Evolutionary conservation across 2,113 vertebrate species (phyloP), one percentile per base, ranked within the genome.

Genomic region (Chrysemys picta): DNA sequence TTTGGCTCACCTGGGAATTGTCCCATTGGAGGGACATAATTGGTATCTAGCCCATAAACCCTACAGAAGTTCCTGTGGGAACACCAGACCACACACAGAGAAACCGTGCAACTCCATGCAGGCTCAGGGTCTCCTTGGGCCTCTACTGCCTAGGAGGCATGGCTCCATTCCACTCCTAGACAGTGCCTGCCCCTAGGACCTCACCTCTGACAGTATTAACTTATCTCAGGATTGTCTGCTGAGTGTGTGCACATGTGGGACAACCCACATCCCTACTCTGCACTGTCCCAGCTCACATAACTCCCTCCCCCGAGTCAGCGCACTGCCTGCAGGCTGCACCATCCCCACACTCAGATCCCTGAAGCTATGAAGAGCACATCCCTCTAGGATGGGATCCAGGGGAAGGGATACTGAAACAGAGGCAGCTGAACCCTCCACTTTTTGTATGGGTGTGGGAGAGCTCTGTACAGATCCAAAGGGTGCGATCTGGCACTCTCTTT

Each of bases 61-160:
- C 50, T 80, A 19, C 50, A 72, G n/a, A 29, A 92, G 31, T 10
- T 29, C n/a, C 4, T 76, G 62, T 10, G 84, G 65, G 76, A 90
- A 21, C 35, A 16, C 5, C 0, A 0, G 14, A 35, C 19, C 29
- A n/a, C 31, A 35, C 35, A 19, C 16, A n/a, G 31, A 69, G 62
- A 69, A 69, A n/a, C 16, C 54, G 69, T 50, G 69, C 35, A 57
- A 85, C 24, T n/a, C 62, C 72, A 22, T 45, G 38, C 21, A 69
- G 38, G 38, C 24, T 12, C 42, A 45, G n/a, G 38, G 38, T 76
- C 72, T 25, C 24, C 38, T 76, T 45, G 12, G 10, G 31, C 13
- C 31, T 14, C 35, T n/a, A 69, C 10, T 2, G 16, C 35, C 35
- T 12, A 62, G 12, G 29, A 27, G 27, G 29, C 57, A 29, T 13